Evolutionary conservation across 2,113 vertebrate species (phyloP), one percentile per base, ranked within the genome.

Genomic region (Gadus chalcogrammus): DNA sequence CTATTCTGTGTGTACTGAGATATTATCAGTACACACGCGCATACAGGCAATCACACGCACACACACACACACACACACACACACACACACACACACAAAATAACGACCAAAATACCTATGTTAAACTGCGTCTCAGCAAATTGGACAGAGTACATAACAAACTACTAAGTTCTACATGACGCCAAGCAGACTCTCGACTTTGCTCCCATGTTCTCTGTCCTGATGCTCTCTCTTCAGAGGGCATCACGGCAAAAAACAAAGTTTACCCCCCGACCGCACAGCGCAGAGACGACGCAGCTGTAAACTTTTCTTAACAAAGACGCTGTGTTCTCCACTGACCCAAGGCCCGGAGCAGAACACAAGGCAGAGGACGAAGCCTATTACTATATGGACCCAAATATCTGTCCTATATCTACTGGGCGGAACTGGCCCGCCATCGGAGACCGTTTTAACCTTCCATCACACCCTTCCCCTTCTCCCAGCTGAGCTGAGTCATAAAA

Each of bases 341-440:
- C 80, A 83, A 83, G 83, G 85, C 88, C 88, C 78, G 74, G 81
- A 89, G 85, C 85, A 78, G 86, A 88, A 82, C 81, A 79, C 15
- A 16, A 13, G n/a, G 80, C 77, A 60, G 71, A 85, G 79, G 79
- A 85, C 85, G 72, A 64, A 73, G 76, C 75, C 80, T 82, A 80
- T 84, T 84, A 84, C 64, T 48, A 48, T 13, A 80, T 71, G 79
- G 85, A 83, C 84, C 79, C 79, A 84, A 85, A 87, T 89, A 85
- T 88, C 84, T 88, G 85, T 75, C 85, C 89, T 89, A 89, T 75
- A 87, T 87, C 78, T 76, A 84, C 70, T 69, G 55, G 79, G 77
- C 77, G 71, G 78, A 87, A 83, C 55, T 64, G 65, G 63, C 79
- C 64, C 73, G 82, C 74, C 76, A 81, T 85, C 76, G 79, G 82